A percentile compares a stretch with the other conserved stretches of the same genome.
Conservation (phyloP, 2,888 invertebrate genomes). For the Chrysopilus asiliformis region DNA sequence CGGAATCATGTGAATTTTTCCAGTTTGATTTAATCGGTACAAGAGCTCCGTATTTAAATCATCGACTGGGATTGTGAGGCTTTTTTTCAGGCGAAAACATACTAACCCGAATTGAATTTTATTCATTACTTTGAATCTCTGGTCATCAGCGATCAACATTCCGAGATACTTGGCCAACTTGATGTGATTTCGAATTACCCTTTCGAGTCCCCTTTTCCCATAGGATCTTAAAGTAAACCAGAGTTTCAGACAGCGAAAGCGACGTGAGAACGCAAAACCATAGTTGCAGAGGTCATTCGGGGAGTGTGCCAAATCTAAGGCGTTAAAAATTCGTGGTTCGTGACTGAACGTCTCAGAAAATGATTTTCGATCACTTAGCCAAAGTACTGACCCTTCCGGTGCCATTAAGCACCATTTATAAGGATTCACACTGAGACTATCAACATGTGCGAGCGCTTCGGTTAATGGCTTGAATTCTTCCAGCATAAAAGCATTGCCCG, state of each 20-base stretch:
- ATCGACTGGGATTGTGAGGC: too few species aligned
- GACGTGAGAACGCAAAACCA: conserved; percentile 71
- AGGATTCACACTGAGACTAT: conserved; percentile 11
- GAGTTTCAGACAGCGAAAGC: conserved; percentile 70
- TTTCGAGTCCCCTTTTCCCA: conserved; percentile 62
- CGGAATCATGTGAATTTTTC: too few species aligned
- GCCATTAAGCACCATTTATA: conserved; percentile 9
- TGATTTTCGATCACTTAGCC: conserved; percentile 1
- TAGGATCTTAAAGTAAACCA: conserved; percentile 74
- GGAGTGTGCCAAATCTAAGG: conserved; percentile 1
- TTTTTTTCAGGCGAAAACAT: conserved; percentile 63
- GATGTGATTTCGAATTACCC: conserved; percentile 57
- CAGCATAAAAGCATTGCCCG: conserved; percentile 3
- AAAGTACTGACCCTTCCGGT: conserved; percentile 7
- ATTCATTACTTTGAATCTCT: conserved; percentile 57
- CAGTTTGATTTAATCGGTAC: too few species aligned
- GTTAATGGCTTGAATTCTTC: conserved; percentile 8
- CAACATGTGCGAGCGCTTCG: conserved; percentile 4
- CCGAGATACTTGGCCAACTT: conserved; percentile 61
- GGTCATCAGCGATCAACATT: conserved; percentile 47
- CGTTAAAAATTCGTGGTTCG: too few species aligned
- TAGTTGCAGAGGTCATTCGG: conserved; percentile 54
- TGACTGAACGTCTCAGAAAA: conserved; percentile 2
- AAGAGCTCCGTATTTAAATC: too few species aligned
- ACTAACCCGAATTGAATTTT: conserved; percentile 62